Evolutionary conservation across 2,888 invertebrate species (phyloP).

Genomic region (Chrysodeixis includens): DNA sequence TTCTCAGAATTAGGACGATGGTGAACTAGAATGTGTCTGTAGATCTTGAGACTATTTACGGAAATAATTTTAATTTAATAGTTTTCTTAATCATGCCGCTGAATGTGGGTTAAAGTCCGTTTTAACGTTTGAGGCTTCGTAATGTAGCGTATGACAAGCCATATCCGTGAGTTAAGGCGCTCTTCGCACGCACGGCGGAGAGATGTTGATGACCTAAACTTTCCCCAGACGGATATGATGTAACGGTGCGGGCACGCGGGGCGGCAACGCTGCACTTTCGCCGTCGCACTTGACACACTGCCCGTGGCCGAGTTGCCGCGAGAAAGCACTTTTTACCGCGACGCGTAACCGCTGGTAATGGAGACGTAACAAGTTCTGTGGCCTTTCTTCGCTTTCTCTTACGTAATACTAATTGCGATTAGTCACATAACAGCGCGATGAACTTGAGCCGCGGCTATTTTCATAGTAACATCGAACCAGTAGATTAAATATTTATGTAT

Average conservation of each 20-base stretch:
- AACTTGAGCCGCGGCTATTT: constrained; percentile 74
- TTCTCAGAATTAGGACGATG: constrained; percentile 82
- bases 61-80: constrained; percentile 47
- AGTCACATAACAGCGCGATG: constrained; percentile 82
- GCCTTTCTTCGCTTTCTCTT: constrained; percentile 88
- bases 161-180: background rate
- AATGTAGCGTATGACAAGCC: constrained; percentile 14
- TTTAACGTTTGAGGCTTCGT: background rate
- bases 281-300: constrained; percentile 89
- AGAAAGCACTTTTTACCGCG: constrained; percentile 88
- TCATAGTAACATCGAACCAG: constrained; percentile 39
- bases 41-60: constrained; percentile 58
- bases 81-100: constrained; percentile 10
- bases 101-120: constrained; percentile 26
- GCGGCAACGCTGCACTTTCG: constrained; percentile 87
- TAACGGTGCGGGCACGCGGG: constrained; percentile 77
- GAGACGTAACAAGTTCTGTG: constrained; percentile 82
- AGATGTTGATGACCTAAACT: constrained; percentile 83
- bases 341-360: constrained; percentile 82
- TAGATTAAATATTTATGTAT: constrained; percentile 58
- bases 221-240: constrained; percentile 87
- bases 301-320: constrained; percentile 88
- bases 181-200: constrained; percentile 40
- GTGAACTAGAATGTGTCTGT: constrained; percentile 65
- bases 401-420: constrained; percentile 84